Conservation (phyloP, 2,113 vertebrate genomes). For the Crotalus viridis region DNA sequence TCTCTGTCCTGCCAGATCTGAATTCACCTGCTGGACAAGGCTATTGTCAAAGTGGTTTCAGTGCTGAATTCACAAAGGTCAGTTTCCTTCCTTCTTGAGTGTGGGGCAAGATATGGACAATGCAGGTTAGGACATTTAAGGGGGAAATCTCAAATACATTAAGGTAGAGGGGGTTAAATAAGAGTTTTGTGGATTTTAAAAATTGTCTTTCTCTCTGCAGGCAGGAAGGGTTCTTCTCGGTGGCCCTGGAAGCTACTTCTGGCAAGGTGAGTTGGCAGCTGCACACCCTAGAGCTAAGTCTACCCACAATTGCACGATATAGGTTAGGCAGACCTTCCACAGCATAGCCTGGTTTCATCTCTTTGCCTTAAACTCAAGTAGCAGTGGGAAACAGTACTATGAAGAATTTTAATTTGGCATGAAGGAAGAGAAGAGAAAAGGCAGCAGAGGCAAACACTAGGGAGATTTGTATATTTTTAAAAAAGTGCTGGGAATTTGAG, state of each 20-base stretch:
- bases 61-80: slow-evolving; percentile 89
- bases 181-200: neutral
- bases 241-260: slow-evolving; percentile 88
- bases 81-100: neutral
- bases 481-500: neutral
- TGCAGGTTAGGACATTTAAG: neutral
- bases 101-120: neutral
- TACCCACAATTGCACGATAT: neutral
- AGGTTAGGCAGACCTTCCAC: neutral
- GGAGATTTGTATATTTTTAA: neutral
- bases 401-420: neutral
- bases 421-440: neutral
- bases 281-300: neutral
- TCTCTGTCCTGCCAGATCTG: slow-evolving; percentile 69
- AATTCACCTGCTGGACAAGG: slow-evolving; percentile 74
- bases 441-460: neutral
- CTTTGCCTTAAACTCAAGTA: neutral
- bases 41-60: slow-evolving; percentile 91
- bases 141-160: neutral
- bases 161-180: neutral
- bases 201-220: slow-evolving; percentile 65
- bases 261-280: slow-evolving; percentile 79
- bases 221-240: slow-evolving; percentile 85
- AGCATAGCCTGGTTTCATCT: neutral
- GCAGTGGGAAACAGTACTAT: neutral